These are phyloP conservation scores for Synanthedon tipuliformis DNA, from an alignment of 2,888 invertebrate genomes.

Conservation along the genomic window DNA sequence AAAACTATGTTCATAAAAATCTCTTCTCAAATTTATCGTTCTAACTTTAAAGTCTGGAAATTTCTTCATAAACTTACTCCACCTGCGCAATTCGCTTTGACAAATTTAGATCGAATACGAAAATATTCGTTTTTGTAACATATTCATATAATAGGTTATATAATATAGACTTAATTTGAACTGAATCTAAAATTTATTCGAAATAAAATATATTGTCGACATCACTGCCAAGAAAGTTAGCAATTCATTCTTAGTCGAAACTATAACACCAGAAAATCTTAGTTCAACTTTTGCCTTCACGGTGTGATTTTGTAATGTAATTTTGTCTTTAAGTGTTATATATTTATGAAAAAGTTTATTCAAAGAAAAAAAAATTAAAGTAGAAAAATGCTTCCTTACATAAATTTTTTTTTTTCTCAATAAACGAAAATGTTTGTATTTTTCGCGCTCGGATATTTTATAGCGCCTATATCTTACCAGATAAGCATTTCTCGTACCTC, in stretches of 20 bases:
- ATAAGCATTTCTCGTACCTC: conserved; percentile 49
- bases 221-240: no score
- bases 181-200: conserved; percentile 12
- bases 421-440: conserved; percentile 19
- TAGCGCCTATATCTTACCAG: conserved; percentile 51
- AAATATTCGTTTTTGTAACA: conserved; percentile 7
- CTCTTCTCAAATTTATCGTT: conserved; percentile 15
- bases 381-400: no score
- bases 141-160: no score
- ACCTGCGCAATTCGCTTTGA: conserved; percentile 16
- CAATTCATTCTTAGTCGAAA: no score
- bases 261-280: no score
- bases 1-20: neutral
- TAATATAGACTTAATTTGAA: no score
- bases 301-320: no score
- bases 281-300: no score
- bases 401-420: conserved; percentile 16
- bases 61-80: conserved; percentile 29
- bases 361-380: no score
- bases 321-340: no score
- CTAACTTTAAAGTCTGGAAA: conserved; percentile 21
- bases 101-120: conserved; percentile 11
- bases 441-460: conserved; percentile 44
- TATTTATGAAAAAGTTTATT: no score
- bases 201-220: no score